Conservation (phyloP, 2,797 vertebrate genomes). For the Distichodus sexfasciatus region DNA sequence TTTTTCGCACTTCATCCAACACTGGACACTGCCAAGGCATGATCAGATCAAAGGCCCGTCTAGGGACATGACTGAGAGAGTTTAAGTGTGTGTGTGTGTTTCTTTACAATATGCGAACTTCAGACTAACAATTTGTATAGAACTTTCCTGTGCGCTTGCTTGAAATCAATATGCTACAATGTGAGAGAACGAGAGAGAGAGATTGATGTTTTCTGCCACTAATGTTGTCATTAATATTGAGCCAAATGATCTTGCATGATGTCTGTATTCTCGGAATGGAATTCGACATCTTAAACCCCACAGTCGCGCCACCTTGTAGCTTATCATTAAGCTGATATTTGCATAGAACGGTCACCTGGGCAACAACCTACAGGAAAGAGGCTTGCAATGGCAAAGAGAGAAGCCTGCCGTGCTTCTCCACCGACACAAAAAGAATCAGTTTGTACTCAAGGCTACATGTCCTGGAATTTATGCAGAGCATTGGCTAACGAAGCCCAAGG, state of each 20-base stretch:
- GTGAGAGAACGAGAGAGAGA: too few relatives aligned
- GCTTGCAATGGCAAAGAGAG: not conserved
- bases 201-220: too few relatives aligned
- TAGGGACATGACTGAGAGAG: conserved; percentile 13
- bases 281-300: not conserved
- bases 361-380: not conserved
- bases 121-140: not conserved
- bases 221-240: not conserved
- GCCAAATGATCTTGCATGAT: not conserved
- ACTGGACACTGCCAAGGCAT: conserved; percentile 22
- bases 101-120: not conserved
- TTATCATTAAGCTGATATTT: not conserved
- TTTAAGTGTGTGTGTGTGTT: too few relatives aligned
- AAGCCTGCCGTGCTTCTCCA: not conserved
- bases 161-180: too few relatives aligned
- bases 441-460: conserved; percentile 7
- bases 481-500: not conserved
- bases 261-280: not conserved
- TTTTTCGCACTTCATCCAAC: conserved; percentile 19
- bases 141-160: not conserved
- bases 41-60: conserved; percentile 32
- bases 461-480: conserved; percentile 7
- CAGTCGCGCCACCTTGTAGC: too few relatives aligned
- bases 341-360: not conserved
- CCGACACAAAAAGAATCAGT: not conserved